These are phyloP conservation scores for Otus scops DNA, from an alignment of 2,797 vertebrate genomes.

Conservation along the genomic window DNA sequence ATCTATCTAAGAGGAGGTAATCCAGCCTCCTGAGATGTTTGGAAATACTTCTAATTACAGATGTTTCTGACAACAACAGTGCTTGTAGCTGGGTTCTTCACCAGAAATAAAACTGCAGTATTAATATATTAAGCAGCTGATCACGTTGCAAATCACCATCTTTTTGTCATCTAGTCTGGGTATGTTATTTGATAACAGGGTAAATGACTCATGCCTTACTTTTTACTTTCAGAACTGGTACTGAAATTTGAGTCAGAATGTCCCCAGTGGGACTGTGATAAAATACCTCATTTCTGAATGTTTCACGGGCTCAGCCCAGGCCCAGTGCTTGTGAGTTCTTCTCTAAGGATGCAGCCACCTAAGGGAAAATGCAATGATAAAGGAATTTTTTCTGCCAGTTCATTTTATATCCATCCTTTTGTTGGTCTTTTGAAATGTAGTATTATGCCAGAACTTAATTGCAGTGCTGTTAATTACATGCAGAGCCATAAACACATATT, in stretches of 20 bases:
- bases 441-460: conserved; percentile 11
- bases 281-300: neutral
- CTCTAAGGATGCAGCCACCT: neutral
- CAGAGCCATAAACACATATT: neutral
- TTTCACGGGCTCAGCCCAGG: neutral
- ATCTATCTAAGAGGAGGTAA: neutral
- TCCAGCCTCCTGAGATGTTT: neutral
- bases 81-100: neutral
- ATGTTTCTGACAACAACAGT: neutral
- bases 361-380: neutral
- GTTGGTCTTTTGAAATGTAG: neutral
- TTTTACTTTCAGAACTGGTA: neutral
- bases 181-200: neutral
- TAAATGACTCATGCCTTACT: neutral
- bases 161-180: neutral
- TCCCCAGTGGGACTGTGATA: neutral
- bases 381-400: neutral
- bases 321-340: neutral
- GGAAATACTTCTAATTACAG: neutral
- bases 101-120: neutral
- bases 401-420: neutral
- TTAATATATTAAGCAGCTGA: neutral
- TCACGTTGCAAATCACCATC: neutral
- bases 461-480: neutral
- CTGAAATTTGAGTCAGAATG: neutral